These are phyloP conservation scores for Megastigmus dorsalis DNA, from an alignment of 2,888 invertebrate species.

Conservation along the genomic window DNA sequence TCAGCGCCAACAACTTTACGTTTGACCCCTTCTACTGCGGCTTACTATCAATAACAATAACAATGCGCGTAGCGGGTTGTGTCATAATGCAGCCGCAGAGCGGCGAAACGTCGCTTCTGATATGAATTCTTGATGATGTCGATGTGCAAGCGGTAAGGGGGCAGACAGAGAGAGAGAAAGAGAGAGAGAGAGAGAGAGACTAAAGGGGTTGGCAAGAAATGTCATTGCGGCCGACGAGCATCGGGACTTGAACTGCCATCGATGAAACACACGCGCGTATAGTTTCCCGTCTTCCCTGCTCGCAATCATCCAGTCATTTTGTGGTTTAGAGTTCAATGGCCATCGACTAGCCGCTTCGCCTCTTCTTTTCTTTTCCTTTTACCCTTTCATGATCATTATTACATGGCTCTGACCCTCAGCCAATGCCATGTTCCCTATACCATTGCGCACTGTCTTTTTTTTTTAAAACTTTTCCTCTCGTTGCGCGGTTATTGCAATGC, in stretches of 20 bases:
- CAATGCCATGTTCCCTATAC: too few relatives aligned
- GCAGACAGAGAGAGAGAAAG: too few relatives aligned
- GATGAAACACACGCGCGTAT: too few relatives aligned
- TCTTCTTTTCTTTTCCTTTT: too few relatives aligned
- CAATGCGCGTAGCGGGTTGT: not conserved
- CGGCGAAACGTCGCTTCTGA: not conserved
- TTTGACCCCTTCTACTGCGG: slow-evolving; percentile 40
- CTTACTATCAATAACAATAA: not conserved
- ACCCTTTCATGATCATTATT: slow-evolving; percentile 21
- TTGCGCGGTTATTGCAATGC: not conserved
- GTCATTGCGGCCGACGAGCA: not conserved
- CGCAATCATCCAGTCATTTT: slow-evolving; percentile 35
- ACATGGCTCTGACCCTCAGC: too few relatives aligned
- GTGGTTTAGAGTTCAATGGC: slow-evolving; percentile 39
- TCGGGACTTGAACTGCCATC: too few relatives aligned
- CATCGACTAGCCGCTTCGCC: too few relatives aligned
- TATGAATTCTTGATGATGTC: slow-evolving; percentile 31
- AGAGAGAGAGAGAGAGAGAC: too few relatives aligned
- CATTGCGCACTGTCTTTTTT: not conserved
- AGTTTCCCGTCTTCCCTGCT: slow-evolving; percentile 4
- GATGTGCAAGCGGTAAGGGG: too few relatives aligned
- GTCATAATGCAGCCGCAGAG: too few relatives aligned
- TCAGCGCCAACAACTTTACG: slow-evolving; percentile 44
- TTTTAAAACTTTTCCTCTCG: slow-evolving; percentile 23
- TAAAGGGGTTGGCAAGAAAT: slow-evolving; percentile 22